These are phyloP conservation scores for Lepisosteus osseus DNA, from an alignment of 2,113 vertebrate species.

Conservation along the genomic window DNA sequence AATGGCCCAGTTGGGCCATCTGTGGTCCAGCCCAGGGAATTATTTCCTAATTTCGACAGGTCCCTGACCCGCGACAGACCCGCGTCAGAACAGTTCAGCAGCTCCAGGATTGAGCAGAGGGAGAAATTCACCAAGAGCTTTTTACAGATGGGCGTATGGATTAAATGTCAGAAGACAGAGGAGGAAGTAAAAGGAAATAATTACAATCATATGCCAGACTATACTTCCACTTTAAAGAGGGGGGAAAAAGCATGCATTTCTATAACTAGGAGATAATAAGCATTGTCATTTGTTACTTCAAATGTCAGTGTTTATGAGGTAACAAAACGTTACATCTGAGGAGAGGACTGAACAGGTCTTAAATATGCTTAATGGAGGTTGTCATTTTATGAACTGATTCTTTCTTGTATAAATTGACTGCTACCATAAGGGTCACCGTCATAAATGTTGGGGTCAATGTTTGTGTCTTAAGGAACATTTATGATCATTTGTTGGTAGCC, in stretches of 20 bases:
- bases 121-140: conserved; percentile 21
- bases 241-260: background rate
- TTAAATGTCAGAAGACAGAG: conserved; percentile 34
- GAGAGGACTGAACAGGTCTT: background rate
- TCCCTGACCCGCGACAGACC: conserved; percentile 22
- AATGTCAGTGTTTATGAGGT: conserved; percentile 42
- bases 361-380: conserved; percentile 31
- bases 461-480: background rate
- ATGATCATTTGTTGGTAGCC: too few species aligned
- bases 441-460: conserved; percentile 1
- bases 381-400: conserved; percentile 19
- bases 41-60: conserved; percentile 32
- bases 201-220: conserved; percentile 40
- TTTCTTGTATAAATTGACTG: conserved; percentile 27
- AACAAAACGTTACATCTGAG: conserved; percentile 35
- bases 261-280: conserved; percentile 38
- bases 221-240: conserved; percentile 18
- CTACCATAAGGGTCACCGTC: background rate
- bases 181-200: conserved; percentile 34
- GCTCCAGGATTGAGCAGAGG: conserved; percentile 3
- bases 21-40: conserved; percentile 18
- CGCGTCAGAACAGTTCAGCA: background rate
- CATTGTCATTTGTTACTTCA: conserved; percentile 37
- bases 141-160: conserved; percentile 30
- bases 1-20: conserved; percentile 7